phyloP scores from a whole-genome alignment of 2,888 invertebrate genomes.

The Metellina segmentata region DNA sequence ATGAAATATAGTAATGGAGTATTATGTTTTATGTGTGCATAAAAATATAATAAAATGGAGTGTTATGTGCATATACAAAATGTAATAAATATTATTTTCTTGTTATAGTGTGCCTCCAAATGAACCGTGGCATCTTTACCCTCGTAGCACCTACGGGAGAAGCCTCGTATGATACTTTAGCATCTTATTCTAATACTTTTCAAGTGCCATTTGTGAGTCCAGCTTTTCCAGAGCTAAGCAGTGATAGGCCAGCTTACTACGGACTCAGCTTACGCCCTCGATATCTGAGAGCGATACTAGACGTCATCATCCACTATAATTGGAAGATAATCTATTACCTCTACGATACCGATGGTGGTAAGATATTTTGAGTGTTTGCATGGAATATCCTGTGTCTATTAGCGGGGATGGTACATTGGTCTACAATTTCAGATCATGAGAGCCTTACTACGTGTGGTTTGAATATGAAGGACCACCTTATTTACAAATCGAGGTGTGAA shows the following conservation, averaged over 20 bases:
- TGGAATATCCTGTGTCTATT: too few relatives aligned
- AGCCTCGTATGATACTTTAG: conserved; percentile 94
- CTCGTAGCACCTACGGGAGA: conserved; percentile 95
- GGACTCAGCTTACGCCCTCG: conserved; percentile 96
- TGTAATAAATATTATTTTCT: conserved; percentile 27
- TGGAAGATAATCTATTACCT: conserved; percentile 94
- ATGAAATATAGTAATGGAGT: not conserved
- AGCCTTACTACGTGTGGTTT: too few relatives aligned
- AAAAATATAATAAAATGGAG: not conserved
- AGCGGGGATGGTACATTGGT: too few relatives aligned
- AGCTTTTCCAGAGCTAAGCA: conserved; percentile 73
- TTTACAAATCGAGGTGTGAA: too few relatives aligned
- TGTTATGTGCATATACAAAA: too few relatives aligned
- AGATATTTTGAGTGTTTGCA: conserved; percentile 80
- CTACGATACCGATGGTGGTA: conserved; percentile 95
- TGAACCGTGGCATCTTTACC: conserved; percentile 92
- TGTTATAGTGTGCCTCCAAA: conserved; percentile 92
- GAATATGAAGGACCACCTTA: too few relatives aligned
- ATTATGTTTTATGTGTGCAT: not conserved
- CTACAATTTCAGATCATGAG: too few relatives aligned
- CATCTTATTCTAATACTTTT: conserved; percentile 96
- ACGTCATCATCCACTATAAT: conserved; percentile 94
- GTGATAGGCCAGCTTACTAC: conserved; percentile 68
- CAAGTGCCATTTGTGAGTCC: conserved; percentile 82
- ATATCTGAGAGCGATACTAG: conserved; percentile 96